Evolutionary conservation across 2,797 vertebrate genomes (phyloP).

Genomic region (Cyprinodon diabolis): DNA sequence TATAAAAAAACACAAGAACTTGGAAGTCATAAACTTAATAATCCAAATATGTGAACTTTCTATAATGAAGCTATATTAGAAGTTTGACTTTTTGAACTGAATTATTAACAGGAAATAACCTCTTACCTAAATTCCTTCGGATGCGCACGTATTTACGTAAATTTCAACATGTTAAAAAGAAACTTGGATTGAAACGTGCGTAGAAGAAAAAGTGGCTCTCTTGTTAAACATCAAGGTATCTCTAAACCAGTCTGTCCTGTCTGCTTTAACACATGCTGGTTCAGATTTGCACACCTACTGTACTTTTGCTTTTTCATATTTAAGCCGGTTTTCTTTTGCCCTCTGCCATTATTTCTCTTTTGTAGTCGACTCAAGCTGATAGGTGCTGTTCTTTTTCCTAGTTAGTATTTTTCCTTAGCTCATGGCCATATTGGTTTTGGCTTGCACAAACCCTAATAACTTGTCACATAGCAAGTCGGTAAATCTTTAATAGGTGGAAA

Average conservation of each 20-base stretch:
- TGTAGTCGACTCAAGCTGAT: slow-evolving; percentile 18
- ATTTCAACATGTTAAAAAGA: neutral
- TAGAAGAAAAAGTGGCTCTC: neutral
- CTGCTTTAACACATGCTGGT: slow-evolving; percentile 28
- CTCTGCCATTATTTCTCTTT: slow-evolving; percentile 21
- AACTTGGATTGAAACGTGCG: neutral
- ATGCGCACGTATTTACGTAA: neutral
- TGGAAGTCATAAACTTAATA: neutral
- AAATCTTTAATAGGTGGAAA: neutral
- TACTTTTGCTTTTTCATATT: slow-evolving; percentile 48
- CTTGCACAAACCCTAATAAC: slow-evolving; percentile 29
- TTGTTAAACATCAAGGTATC: slow-evolving; percentile 56
- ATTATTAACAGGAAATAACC: neutral
- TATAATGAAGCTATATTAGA: neutral
- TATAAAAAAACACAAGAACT: neutral
- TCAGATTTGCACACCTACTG: slow-evolving; percentile 72
- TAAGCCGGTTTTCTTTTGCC: slow-evolving; percentile 38
- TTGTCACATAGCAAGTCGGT: slow-evolving; percentile 23
- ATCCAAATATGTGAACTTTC: neutral
- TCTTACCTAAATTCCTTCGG: neutral
- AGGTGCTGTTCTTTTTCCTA: slow-evolving; percentile 59
- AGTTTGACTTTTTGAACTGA: neutral
- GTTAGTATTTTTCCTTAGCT: slow-evolving; percentile 28
- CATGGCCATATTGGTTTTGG: slow-evolving; percentile 31
- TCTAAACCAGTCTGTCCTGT: slow-evolving; percentile 40